Conservation (phyloP, 2,797 vertebrate species). For the Petrocephalus schoutedeni region DNA sequence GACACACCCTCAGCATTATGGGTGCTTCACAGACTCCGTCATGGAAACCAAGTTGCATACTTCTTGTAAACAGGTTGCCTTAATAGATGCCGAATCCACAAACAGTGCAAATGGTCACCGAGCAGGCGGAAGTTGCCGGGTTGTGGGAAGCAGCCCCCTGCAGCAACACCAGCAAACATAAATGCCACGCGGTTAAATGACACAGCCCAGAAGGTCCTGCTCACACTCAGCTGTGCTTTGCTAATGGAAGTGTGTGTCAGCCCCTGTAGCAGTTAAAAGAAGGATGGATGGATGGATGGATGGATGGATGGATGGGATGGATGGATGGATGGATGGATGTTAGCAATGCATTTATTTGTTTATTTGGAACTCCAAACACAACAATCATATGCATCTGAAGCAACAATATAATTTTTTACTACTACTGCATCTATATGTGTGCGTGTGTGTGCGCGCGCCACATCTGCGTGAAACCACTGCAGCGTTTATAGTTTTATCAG, state of each 20-base stretch:
- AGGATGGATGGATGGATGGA: not conserved
- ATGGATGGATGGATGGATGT: not conserved
- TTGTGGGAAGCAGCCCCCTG: not conserved
- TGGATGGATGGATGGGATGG: not conserved
- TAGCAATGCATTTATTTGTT: not conserved
- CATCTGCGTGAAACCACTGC: not conserved
- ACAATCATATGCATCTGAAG: not conserved
- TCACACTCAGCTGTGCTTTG: not conserved
- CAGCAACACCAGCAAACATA: not conserved
- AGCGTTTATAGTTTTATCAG: not conserved
- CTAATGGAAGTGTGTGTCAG: not conserved
- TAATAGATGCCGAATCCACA: not conserved
- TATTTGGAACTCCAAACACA: not conserved
- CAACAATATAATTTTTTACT: not conserved
- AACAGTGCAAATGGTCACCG: not conserved
- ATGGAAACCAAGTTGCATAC: not conserved
- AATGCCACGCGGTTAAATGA: not conserved
- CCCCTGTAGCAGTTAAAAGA: not conserved
- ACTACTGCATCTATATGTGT: not conserved
- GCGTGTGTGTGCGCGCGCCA: not conserved
- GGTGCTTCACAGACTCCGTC: not conserved
- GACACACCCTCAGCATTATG: not conserved
- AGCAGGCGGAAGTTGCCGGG: not conserved
- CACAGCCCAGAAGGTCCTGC: not conserved
- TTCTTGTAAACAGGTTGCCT: not conserved